phyloP scores from a whole-genome alignment of 1,140 invertebrate species.

The Bathynomus jamesi region DNA sequence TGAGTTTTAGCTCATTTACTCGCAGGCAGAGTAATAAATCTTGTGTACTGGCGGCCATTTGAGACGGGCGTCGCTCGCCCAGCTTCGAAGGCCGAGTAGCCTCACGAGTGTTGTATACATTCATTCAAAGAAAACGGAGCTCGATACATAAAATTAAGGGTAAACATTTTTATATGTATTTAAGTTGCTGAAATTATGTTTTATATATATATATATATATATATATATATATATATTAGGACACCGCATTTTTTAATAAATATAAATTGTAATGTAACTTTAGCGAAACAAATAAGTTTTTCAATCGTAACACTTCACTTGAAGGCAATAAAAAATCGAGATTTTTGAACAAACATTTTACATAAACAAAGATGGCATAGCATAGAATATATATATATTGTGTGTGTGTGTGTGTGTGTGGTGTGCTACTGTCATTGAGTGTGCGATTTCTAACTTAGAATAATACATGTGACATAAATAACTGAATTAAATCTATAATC shows the following conservation, averaged over 20 bases:
- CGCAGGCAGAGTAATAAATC: neutral
- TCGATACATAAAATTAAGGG: neutral
- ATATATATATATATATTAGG: neutral
- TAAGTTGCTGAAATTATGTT: neutral
- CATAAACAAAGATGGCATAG: neutral
- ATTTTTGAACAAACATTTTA: neutral
- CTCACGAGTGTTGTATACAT: too few relatives aligned
- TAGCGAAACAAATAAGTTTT: neutral
- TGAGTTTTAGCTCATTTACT: constrained; percentile 1
- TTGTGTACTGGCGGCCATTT: neutral
- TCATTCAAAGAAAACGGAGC: neutral
- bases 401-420: too few relatives aligned
- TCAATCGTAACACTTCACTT: neutral
- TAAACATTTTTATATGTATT: neutral
- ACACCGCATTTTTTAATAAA: neutral
- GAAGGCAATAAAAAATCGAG: neutral
- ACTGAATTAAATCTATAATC: neutral
- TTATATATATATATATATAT: neutral
- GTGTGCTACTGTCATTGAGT: too few relatives aligned
- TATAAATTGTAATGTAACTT: neutral
- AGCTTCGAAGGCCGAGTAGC: too few relatives aligned
- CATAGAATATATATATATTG: neutral
- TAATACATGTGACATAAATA: neutral
- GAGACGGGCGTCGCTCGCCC: neutral
- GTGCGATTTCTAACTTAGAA: too few relatives aligned